Evolutionary conservation across 2,888 invertebrate genomes (phyloP).

Genomic region (Baronia brevicornis): DNA sequence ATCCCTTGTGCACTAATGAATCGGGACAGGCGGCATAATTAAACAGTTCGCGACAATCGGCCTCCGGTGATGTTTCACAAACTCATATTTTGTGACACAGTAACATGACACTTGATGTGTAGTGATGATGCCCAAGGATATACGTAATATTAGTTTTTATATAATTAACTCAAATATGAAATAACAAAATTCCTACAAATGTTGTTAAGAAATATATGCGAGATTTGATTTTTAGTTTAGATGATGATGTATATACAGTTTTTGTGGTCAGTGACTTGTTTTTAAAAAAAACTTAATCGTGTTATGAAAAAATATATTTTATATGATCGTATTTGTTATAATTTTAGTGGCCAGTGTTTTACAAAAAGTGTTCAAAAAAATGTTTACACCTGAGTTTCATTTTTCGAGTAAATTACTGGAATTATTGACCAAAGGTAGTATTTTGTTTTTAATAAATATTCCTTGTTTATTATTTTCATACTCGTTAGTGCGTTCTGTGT

Average conservation of each 20-base stretch:
- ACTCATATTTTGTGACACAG: constrained; percentile 36
- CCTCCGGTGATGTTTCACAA: constrained; percentile 47
- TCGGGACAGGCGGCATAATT: constrained; percentile 69
- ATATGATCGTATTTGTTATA: background rate
- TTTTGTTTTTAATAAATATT: background rate
- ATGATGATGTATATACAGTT: too few relatives aligned
- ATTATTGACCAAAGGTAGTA: constrained; percentile 59
- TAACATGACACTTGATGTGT: constrained; percentile 17
- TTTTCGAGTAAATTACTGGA: constrained; percentile 65
- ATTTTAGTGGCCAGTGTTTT: constrained; percentile 9
- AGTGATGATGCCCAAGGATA: too few relatives aligned
- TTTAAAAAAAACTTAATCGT: constrained; percentile 7
- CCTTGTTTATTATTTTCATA: constrained; percentile 2
- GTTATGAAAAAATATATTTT: constrained; percentile 11
- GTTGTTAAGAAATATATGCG: too few relatives aligned
- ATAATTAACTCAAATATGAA: too few relatives aligned
- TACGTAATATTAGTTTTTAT: too few relatives aligned
- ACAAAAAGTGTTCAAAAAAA: constrained; percentile 34
- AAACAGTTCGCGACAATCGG: constrained; percentile 65
- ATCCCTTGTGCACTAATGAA: constrained; percentile 62
- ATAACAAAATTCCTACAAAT: too few relatives aligned
- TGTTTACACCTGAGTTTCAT: constrained; percentile 61
- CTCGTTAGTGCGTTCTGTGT: too few relatives aligned
- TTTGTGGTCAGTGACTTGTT: too few relatives aligned
- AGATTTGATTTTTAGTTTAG: too few relatives aligned